Evolutionary conservation across 2,113 vertebrate genomes (phyloP).

Genomic region (Ursus arctos): DNA sequence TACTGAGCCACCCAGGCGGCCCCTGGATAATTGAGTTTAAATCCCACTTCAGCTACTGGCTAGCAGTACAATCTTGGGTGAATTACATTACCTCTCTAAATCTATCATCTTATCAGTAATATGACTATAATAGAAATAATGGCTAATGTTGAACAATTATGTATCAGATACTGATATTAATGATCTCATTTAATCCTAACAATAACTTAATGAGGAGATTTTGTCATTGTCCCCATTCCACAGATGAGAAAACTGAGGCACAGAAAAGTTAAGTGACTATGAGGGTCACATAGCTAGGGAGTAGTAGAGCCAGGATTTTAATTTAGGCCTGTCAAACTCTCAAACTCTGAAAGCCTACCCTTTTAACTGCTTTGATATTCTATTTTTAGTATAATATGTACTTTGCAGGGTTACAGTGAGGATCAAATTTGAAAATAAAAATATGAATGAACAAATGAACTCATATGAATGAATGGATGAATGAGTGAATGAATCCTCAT

Average conservation of each 20-base stretch:
- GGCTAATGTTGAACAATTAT: background rate
- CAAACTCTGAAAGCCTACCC: background rate
- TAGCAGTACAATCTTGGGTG: background rate
- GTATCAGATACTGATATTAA: background rate
- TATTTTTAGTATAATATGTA: background rate
- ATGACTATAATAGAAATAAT: background rate
- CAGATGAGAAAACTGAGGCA: background rate
- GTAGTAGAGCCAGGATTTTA: background rate
- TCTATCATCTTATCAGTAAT: constrained; percentile 5
- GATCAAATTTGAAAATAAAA: constrained; percentile 29
- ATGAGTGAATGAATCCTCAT: background rate
- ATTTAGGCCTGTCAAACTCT: background rate
- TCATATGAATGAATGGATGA: background rate
- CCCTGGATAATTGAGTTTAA: background rate
- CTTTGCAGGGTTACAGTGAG: background rate
- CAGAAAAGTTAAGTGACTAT: background rate
- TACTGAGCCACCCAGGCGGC: no score
- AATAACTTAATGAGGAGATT: background rate
- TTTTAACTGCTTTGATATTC: background rate
- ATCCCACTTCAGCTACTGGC: background rate
- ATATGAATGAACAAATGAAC: background rate
- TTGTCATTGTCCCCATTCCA: background rate
- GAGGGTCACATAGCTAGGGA: background rate
- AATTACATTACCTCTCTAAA: background rate
- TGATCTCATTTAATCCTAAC: background rate